A percentile compares a stretch with the other conserved stretches of the same genome.
phyloP scores from a whole-genome alignment of 2,888 invertebrate species.

The Archips xylosteana region DNA sequence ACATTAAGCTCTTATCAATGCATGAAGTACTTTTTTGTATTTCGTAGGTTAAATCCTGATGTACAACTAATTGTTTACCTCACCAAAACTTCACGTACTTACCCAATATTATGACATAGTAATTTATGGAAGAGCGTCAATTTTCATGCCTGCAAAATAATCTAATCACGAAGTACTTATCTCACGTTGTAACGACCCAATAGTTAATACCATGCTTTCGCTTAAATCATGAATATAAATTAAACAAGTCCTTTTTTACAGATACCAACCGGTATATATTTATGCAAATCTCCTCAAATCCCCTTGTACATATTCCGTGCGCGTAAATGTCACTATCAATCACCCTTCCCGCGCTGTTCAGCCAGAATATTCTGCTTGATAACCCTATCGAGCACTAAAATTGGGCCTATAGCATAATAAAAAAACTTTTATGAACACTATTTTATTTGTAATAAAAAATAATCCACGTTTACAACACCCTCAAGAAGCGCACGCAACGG shows the following conservation, averaged over 20 bases:
- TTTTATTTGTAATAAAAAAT: slow-evolving; percentile 39
- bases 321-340: slow-evolving; percentile 42
- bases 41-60: too few species aligned
- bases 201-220: background rate
- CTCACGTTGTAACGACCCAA: background rate
- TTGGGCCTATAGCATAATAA: slow-evolving; percentile 41
- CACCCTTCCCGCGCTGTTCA: slow-evolving; percentile 34
- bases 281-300: slow-evolving; percentile 38
- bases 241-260: slow-evolving; percentile 13
- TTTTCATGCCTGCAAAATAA: too few species aligned
- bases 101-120: too few species aligned
- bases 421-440: slow-evolving; percentile 41
- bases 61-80: too few species aligned
- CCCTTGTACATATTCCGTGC: slow-evolving; percentile 37
- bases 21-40: too few species aligned
- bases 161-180: too few species aligned
- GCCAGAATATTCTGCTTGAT: slow-evolving; percentile 41
- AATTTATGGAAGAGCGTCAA: too few species aligned
- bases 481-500: slow-evolving; percentile 22
- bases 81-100: too few species aligned
- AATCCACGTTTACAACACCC: slow-evolving; percentile 38
- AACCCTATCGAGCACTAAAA: slow-evolving; percentile 43
- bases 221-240: background rate
- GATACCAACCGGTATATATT: slow-evolving; percentile 29
- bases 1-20: too few species aligned